Evolutionary conservation across 2,797 vertebrate species (phyloP), one percentile per base, ranked within the genome.

Genomic region (Notolepis coatsorum): DNA sequence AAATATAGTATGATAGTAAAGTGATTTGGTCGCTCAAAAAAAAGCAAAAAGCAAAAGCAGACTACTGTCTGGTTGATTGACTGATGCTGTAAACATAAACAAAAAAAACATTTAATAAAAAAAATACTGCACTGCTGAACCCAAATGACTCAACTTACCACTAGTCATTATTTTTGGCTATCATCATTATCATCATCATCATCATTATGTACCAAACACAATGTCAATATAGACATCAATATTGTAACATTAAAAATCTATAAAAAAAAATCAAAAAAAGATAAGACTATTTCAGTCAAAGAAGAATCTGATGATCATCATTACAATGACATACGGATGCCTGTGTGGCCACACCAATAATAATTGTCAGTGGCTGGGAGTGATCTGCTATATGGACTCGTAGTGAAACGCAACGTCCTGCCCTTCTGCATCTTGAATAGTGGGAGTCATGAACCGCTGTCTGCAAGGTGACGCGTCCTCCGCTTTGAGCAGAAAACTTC

Each of bases 391-490:
- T n/a, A 85, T 80, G 84, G 87, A 88, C 87, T 85, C 83, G 80
- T 69, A 47, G 86, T 80, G 80, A 84, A 84, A 82, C 58, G 84
- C 85, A 84, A 62, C 87, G 88, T 90, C 89, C 88, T 90, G 88
- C 87, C 88, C 88, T 90, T 68, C 86, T 81, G 50, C 88, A 85
- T 87, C 89, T 87, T 71, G 59, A 80, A 73, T 65, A 75, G 86
- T 80, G 85, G 88, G 86, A 91, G 89, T 92, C 89, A 87, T 91
- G 91, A 91, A 90, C 89, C 82, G 77, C 84, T 81, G 53, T 75
- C 61, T 68, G 90, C 88, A 84, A 89, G 83, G 81, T 86, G 90
- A 91, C 90, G 86, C 86, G 87, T 89, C 88, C 89, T 86, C 85
- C 80, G 84, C 80, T 85, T 86, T 62, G 72, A 77, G 54, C 24